Evolutionary conservation across 2,113 vertebrate species (phyloP), one percentile per base, ranked within the genome.

Genomic region (Tamias sibiricus): DNA sequence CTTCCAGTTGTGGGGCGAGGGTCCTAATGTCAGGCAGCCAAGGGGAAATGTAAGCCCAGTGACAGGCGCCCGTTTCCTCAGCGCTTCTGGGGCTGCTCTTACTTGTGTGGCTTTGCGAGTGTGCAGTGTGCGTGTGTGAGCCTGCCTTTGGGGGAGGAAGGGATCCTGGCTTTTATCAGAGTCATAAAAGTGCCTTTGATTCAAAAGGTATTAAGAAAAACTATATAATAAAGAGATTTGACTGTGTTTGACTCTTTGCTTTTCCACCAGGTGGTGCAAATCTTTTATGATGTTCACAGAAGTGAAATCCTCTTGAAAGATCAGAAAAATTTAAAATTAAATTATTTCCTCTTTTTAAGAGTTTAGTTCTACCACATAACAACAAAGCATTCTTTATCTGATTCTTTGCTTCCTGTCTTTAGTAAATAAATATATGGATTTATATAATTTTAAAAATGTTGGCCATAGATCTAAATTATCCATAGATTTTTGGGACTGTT

Each of bases 221-320:
- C 84, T 57, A 17, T 77, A 0, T 85, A 68, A 94, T 91, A 37
- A 82, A 96, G 92, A 93, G 68, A 87, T 80, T 87, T 72, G 79
- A 62, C 80, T 62, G 37, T 57, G 57, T 94, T 95, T 87, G 89
- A 72, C 52, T 24, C 86, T 85, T 96, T 87, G 87, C 93, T 95
- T 96, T 97, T 98, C 93, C 95, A 96, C 96, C 89, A 98, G 96
- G 95, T 96, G 97, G 97, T 97, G 95, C 96, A 96, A 91, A 93
- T 97, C 94, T 96, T 96, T 96, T 93, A 86, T 94, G 54, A 91
- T 96, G 64, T 69, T 96, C 83, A 57, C 62, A 85, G 93, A 90
- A 92, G 52, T 59, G 54, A 81, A 96, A 84, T 93, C 62, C 66
- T 95, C 75, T 96, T 59, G 89, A 64, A 95, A 90, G 80, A 93